Base-by-base conservation (phyloP, 2,797 vertebrate genomes). In the Pseudochromis fuscus region DNA sequence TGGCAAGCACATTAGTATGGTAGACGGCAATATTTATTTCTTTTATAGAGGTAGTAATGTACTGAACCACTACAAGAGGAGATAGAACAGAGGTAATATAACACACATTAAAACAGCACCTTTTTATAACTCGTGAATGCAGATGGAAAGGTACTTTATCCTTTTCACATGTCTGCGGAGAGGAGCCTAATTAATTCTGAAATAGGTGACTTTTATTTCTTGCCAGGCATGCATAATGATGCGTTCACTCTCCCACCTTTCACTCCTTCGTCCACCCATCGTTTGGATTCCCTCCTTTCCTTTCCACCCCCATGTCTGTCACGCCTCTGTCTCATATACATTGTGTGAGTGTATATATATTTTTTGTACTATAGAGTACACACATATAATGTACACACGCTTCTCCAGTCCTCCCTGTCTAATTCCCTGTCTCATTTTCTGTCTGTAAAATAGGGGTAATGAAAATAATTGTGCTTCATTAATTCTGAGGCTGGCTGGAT, bases 391-490 rank as follows among this genome's bases (percentile, higher is more conserved):
- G 53, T 49, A 59, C 40, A 73, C 67, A 71, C 51, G 70, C 62
- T 57, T 61, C 35, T 67, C 40, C 48, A 35, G 45, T 67, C 77
- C 82, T 58, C 51, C 59, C 19, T 71, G 70, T 66, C 76, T 70
- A 67, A 57, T 89, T 92, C 92, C 93, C 84, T 90, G 88, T 95
- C 91, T 95, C 89, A 93, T 95, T 95, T 95, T 93, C 89, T 91
- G 90, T 95, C 93, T 94, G 93, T 95, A 92, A 93, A 94, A 96
- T 95, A 95, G 95, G 94, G 93, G 94, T 95, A 96, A 96, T 97
- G 95, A 96, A 97, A 96, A 97, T 97, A 96, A 97, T 97, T 96
- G 94, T 96, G 95, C 95, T 95, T 97, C 96, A 97, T 98, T 97
- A 97, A 98, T 97, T 97, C 93, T 88, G 91, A 95, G 94, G 94